Base-by-base conservation (phyloP, 2,113 vertebrate species). In the Solenodon paradoxus region DNA sequence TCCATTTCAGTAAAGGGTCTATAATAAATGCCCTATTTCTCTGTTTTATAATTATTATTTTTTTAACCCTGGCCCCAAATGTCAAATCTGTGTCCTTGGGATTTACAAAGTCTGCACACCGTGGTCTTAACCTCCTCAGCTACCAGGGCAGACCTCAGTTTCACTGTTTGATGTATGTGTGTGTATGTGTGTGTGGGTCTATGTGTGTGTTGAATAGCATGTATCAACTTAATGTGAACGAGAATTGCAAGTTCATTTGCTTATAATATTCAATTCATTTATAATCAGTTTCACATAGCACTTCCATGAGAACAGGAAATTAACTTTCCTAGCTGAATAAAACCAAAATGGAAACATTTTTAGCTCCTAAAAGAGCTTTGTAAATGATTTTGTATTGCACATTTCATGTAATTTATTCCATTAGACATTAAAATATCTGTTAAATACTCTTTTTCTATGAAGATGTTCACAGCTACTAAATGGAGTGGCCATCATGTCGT, bases 401-500 rank as follows among this genome's bases (percentile, higher is more conserved):
- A 66, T 80, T 93, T 87, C 51, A 72, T 83, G 87, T 77, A 68
- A 68, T 80, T 91, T 64, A 92, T 95, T n/a, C 5, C 35, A 75
- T 49, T 11, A 38, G 16, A 90, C 2, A 84, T 38, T 94, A 90
- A 47, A 71, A 11, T 64, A 38, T 77, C 32, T 77, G 38, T 71
- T 93, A 94, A 96, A 94, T 92, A 77, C 6, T 77, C 19, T 32
- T 90, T 94, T n/a, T 28, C 7, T 38, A 3, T 95, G 35, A 94
- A 40, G 13, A 80, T 19, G 32, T 68, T 90, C 38, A n/a, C 68
- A 68, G 20, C 47, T 26, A 61, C 30, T 0, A 38, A 86, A 72
- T 51, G 61, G 2, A 95, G 49, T 71, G 68, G 49, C 42, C 64
- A 24, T 68, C 96, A 32, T 7, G 75, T 91, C 59, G 77, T 80